These are phyloP conservation scores for Chinchilla lanigera DNA, from an alignment of 2,113 vertebrate species.

Conservation along the genomic window DNA sequence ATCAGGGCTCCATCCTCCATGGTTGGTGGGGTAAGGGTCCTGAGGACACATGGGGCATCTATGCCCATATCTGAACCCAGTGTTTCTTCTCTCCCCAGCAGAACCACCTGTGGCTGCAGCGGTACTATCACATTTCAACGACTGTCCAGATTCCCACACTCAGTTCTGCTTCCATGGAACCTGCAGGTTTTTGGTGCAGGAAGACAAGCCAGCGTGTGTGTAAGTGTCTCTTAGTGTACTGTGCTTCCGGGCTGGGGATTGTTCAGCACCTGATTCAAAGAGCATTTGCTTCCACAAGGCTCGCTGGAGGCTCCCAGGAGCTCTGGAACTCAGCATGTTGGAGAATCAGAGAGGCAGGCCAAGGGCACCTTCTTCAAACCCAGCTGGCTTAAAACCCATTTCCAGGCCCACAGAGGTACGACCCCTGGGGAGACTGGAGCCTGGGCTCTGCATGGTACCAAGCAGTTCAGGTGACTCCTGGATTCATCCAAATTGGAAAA, in stretches of 20 bases:
- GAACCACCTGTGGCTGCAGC: slow-evolving; percentile 91
- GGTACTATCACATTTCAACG: slow-evolving; percentile 92
- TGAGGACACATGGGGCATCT: not conserved
- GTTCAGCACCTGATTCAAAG: not conserved
- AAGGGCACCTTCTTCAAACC: not conserved
- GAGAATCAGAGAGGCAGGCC: not conserved
- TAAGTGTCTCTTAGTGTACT: slow-evolving; percentile 84
- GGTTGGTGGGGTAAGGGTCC: not conserved
- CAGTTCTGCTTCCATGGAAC: slow-evolving; percentile 95
- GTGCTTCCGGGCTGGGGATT: not conserved
- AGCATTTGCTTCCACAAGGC: not conserved
- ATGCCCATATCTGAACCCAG: not conserved
- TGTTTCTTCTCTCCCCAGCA: slow-evolving; percentile 77
- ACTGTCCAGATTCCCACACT: slow-evolving; percentile 92
- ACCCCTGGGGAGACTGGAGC: not conserved
- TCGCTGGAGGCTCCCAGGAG: not conserved
- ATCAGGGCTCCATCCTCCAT: not conserved
- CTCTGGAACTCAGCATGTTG: not conserved
- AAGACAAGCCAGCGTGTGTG: slow-evolving; percentile 92
- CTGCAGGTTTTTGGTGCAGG: slow-evolving; percentile 93
- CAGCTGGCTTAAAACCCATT: not conserved
- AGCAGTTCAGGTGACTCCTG: not conserved
- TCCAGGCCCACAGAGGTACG: not conserved
- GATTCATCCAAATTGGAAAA: slow-evolving; percentile 10
- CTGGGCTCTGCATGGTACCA: not conserved